Conservation (phyloP, 2,797 vertebrate genomes). For the Eurystomus glaucurus region DNA sequence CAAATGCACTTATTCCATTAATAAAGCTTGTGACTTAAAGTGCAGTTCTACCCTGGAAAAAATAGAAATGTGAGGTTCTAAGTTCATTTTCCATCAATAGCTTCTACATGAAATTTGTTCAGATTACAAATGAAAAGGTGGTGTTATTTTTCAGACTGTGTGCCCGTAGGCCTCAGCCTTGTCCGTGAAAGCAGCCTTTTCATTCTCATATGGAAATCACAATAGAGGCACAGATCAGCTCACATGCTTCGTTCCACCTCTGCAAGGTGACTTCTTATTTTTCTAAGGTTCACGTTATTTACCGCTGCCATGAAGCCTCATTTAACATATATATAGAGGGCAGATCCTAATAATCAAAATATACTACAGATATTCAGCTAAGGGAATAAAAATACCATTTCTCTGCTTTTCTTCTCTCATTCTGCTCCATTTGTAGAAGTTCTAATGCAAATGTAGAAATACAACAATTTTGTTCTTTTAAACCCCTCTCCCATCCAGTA, state of each 20-base stretch:
- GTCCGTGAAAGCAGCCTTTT: not conserved
- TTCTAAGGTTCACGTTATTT: not conserved
- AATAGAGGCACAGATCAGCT: not conserved
- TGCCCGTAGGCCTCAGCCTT: conserved; percentile 11
- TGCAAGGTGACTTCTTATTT: not conserved
- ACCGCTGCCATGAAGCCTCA: not conserved
- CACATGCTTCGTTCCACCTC: not conserved
- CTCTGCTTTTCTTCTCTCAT: not conserved
- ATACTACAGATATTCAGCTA: rapidly evolving
- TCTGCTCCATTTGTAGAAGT: rapidly evolving
- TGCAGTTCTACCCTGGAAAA: conserved; percentile 43
- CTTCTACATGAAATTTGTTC: conserved; percentile 1
- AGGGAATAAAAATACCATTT: not conserved
- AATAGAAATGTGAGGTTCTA: conserved; percentile 30
- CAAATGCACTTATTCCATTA: conserved; percentile 66
- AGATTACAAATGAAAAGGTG: conserved; percentile 15
- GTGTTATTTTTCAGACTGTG: conserved; percentile 11
- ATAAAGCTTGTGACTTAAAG: conserved; percentile 47
- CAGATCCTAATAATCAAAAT: not conserved
- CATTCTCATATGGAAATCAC: not conserved
- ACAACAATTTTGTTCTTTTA: not conserved
- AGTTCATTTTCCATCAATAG: conserved; percentile 40
- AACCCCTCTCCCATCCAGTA: not conserved
- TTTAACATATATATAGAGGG: not conserved
- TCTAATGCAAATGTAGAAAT: not conserved